Conservation (phyloP, 2,113 vertebrate species). For the Brachionichthys hirsutus region DNA sequence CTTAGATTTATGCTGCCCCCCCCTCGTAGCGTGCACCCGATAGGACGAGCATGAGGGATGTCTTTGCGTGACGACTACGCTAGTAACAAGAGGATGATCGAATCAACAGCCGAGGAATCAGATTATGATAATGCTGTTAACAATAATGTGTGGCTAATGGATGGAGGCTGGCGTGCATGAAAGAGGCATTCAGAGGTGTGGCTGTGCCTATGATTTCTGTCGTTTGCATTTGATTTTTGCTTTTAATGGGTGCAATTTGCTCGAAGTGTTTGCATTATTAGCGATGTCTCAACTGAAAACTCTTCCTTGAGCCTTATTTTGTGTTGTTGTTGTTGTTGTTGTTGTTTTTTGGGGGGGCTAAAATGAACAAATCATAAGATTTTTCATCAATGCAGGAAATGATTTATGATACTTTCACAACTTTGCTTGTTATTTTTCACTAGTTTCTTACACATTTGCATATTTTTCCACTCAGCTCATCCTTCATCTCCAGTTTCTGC, state of each 20-base stretch:
- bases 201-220: conserved; percentile 34
- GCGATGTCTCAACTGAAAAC: background rate
- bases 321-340: too few species aligned
- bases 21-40: conserved; percentile 51
- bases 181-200: conserved; percentile 58
- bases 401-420: too few species aligned
- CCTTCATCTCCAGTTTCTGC: too few species aligned
- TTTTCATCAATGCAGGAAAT: background rate
- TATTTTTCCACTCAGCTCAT: background rate
- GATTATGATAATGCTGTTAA: conserved; percentile 79
- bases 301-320: background rate
- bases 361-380: background rate
- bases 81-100: conserved; percentile 76
- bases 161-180: conserved; percentile 64
- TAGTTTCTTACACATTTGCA: background rate
- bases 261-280: background rate
- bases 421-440: background rate
- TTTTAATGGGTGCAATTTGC: background rate
- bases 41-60: conserved; percentile 69
- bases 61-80: conserved; percentile 67
- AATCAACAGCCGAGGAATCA: conserved; percentile 71
- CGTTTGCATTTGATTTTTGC: conserved; percentile 21
- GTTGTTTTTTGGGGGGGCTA: too few species aligned
- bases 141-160: conserved; percentile 78
- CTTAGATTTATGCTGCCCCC: conserved; percentile 59